Base-by-base conservation (phyloP, 2,113 vertebrate species). In the Ptilonorhynchus violaceus region DNA sequence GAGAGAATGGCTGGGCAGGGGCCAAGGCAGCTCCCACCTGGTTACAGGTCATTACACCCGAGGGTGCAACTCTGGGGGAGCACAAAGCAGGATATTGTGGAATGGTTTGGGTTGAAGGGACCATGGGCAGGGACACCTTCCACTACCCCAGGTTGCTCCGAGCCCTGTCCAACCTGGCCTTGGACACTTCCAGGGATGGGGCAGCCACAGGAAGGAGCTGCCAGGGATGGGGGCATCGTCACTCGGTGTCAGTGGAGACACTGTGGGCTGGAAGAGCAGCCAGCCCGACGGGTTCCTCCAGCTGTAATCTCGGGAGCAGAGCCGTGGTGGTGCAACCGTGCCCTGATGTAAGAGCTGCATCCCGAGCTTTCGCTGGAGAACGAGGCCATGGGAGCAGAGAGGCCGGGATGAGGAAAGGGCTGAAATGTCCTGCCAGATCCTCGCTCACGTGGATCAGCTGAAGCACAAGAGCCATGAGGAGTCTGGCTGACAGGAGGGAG, bases 401-500 rank as follows among this genome's bases (percentile, higher is more conserved):
- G 39, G 27, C 7, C 0, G 1, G 39, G 85, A 72, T 83, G 75
- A 62, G 59, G 70, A 49, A 64, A 93, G 72, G 47, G 46, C 18
- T 69, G 70, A 28, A n/a, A 20, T 5, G 15, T 53, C 68, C 72
- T 44, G 53, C 37, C 67, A 88, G 25, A 28, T 18, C 21, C 56
- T 60, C 8, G 0, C 47, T 25, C 33, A 16, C 0, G 0, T 14
- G 52, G 56, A 87, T 69, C 13, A 30, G 60, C 35, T 7, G 1
- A 24, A 85, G 77, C n/a, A 15, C 15, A 67, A 15, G 70, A 41
- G 47, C 69, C 5, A 0, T 4, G 30, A 44, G 46, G 68, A 66
- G 69, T 3, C 24, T 13, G 69, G 4, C 6, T 44, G 15, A 5
- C 13, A 49, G n/a, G 31, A 42, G 33, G 41, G 5, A 11, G 1